Conservation (phyloP, 2,113 vertebrate genomes). For the Meleagris gallopavo region DNA sequence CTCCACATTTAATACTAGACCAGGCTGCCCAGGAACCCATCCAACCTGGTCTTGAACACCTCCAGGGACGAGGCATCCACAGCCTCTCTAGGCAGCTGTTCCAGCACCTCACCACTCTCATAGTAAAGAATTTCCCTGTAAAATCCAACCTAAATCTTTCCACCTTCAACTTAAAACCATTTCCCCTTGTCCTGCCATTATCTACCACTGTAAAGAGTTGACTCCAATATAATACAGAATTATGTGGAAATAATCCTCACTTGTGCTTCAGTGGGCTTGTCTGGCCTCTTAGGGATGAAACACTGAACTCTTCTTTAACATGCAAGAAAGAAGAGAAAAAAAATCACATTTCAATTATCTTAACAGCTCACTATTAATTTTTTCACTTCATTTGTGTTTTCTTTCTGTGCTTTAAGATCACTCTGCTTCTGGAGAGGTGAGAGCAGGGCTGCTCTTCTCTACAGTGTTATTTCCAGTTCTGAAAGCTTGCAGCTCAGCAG, state of each 20-base stretch:
- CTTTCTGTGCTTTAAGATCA: constrained; percentile 7
- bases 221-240: too few species aligned
- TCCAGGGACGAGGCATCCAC: too few species aligned
- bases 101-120: too few species aligned
- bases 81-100: too few species aligned
- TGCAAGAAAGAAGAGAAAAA: neutral
- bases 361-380: neutral
- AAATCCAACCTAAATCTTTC: too few species aligned
- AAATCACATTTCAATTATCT: neutral
- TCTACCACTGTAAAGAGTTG: too few species aligned
- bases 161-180: too few species aligned
- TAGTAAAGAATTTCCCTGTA: too few species aligned
- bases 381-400: constrained; percentile 29
- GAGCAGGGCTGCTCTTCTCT: constrained; percentile 7
- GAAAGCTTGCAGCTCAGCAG: neutral
- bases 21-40: too few species aligned
- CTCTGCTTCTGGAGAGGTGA: neutral
- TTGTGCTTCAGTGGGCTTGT: neutral
- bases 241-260: neutral
- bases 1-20: too few species aligned
- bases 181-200: too few species aligned
- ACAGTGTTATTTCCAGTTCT: neutral
- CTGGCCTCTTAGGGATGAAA: neutral
- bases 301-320: neutral
- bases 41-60: too few species aligned